Evolutionary conservation across 2,797 vertebrate genomes (phyloP).

Genomic region (Chromobotia macracanthus): DNA sequence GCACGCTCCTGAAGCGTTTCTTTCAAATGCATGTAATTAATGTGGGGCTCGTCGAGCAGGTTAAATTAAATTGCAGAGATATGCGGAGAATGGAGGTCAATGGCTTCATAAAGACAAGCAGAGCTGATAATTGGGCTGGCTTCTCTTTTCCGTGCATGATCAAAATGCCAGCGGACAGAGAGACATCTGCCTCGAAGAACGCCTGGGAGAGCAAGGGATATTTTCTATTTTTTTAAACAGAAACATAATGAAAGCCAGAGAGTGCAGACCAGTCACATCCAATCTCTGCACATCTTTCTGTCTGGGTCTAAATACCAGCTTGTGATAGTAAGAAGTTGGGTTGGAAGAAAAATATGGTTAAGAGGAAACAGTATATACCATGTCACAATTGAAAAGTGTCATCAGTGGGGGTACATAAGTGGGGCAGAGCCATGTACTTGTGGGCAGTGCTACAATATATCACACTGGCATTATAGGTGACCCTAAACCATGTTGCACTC

Average conservation of each 20-base stretch:
- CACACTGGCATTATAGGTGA: too few relatives aligned
- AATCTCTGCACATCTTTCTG: conserved; percentile 1
- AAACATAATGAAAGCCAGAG: too few relatives aligned
- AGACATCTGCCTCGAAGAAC: conserved; percentile 11
- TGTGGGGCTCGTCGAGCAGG: conserved; percentile 68
- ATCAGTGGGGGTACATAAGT: not conserved
- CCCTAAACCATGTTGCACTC: too few relatives aligned
- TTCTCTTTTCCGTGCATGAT: conserved; percentile 62
- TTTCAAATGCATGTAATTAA: conserved; percentile 79
- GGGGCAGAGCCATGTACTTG: too few relatives aligned
- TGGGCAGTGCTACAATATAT: too few relatives aligned
- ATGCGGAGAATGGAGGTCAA: conserved; percentile 75
- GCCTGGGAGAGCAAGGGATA: not conserved
- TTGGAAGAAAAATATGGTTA: not conserved
- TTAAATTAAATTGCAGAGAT: conserved; percentile 79
- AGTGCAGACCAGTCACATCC: conserved; percentile 2
- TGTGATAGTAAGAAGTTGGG: not conserved
- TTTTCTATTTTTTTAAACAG: not conserved
- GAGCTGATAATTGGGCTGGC: conserved; percentile 74
- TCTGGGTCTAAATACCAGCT: conserved; percentile 33
- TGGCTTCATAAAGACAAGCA: conserved; percentile 71
- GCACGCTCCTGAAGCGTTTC: conserved; percentile 62
- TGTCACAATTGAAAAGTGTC: not conserved
- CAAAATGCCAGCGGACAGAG: conserved; percentile 71
- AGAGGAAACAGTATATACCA: not conserved